A percentile compares a stretch with the other conserved stretches of the same genome.
These are phyloP conservation scores for Battus philenor DNA, from an alignment of 1,140 invertebrate genomes.

Conservation along the genomic window DNA sequence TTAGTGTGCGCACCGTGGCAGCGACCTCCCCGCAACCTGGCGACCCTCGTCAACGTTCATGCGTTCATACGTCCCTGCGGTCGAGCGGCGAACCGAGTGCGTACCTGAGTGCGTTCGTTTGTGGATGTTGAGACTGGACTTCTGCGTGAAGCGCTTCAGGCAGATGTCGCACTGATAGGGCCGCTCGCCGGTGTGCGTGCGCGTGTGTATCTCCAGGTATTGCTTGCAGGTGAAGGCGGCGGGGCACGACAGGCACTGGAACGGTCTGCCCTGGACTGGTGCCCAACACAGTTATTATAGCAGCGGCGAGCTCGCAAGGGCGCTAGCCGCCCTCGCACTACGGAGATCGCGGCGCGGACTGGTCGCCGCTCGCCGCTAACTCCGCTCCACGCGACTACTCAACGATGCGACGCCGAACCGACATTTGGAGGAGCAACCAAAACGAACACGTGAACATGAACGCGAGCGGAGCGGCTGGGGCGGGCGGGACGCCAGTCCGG, in stretches of 20 bases:
- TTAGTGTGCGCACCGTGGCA: slow-evolving; percentile 11
- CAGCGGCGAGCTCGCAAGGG: slow-evolving; percentile 57
- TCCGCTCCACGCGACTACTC: slow-evolving; percentile 42
- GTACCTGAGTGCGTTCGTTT: slow-evolving; percentile 83
- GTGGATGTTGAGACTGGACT: slow-evolving; percentile 84
- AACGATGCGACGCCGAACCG: slow-evolving; percentile 14
- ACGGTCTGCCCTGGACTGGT: slow-evolving; percentile 78
- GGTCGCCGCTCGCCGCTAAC: slow-evolving; percentile 64
- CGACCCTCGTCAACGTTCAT: slow-evolving; percentile 51
- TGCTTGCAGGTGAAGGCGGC: slow-evolving; percentile 83
- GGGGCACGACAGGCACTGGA: slow-evolving; percentile 84
- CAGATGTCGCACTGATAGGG: slow-evolving; percentile 84
- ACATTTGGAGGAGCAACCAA: slow-evolving; percentile 37
- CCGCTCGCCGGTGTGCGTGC: slow-evolving; percentile 85
- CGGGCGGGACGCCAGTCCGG: slow-evolving; percentile 66
- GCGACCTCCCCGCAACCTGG: slow-evolving; percentile 21
- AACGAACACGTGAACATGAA: slow-evolving; percentile 44
- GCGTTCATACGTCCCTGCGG: slow-evolving; percentile 32
- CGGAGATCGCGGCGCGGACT: slow-evolving; percentile 64
- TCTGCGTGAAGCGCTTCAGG: slow-evolving; percentile 82
- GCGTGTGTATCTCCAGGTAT: slow-evolving; percentile 85
- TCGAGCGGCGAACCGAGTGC: slow-evolving; percentile 29
- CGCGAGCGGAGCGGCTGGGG: slow-evolving; percentile 44
- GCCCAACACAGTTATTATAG: slow-evolving; percentile 74
- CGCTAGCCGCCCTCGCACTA: slow-evolving; percentile 63